Percentiles rank a stretch among this genome's conserved stretches.
Evolutionary conservation across 1,140 invertebrate genomes (phyloP).

Genomic region (Rhynchophorus ferrugineus): DNA sequence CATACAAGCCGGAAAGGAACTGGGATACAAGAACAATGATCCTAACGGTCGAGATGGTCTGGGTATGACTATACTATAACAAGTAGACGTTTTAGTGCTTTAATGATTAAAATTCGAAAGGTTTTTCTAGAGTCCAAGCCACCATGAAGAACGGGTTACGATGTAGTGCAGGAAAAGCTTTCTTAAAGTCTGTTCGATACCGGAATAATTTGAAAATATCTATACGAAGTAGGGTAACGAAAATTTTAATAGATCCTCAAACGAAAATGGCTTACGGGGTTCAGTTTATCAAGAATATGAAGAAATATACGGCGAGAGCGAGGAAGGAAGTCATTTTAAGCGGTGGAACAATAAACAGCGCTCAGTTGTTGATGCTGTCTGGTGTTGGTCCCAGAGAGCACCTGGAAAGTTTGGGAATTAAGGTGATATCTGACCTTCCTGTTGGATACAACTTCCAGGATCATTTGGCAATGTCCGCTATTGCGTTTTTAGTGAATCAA

Average conservation of each 20-base stretch:
- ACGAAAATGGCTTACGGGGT: conserved; percentile 58
- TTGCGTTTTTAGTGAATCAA: conserved; percentile 71
- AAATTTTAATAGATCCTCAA: conserved; percentile 56
- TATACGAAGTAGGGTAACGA: conserved; percentile 56
- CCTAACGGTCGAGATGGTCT: conserved; percentile 55
- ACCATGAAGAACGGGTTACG: conserved; percentile 60
- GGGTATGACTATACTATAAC: conserved; percentile 29
- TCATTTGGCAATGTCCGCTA: conserved; percentile 75
- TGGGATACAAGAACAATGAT: conserved; percentile 62
- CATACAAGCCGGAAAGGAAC: conserved; percentile 57
- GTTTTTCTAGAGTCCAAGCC: conserved; percentile 48
- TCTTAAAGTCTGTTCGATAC: conserved; percentile 51
- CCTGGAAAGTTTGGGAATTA: conserved; percentile 58
- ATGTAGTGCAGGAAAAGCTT: conserved; percentile 64
- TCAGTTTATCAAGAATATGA: conserved; percentile 63
- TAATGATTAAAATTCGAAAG: background rate
- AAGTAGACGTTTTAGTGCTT: background rate
- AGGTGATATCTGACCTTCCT: conserved; percentile 59
- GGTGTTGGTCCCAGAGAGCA: conserved; percentile 80
- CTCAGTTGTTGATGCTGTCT: conserved; percentile 86
- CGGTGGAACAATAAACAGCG: conserved; percentile 80
- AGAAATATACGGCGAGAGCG: conserved; percentile 61
- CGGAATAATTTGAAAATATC: conserved; percentile 64
- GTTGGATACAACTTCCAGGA: conserved; percentile 84
- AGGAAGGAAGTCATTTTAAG: conserved; percentile 80